Percentiles rank a stretch among this genome's conserved stretches.
These are phyloP conservation scores for Sorex fumeus DNA, from an alignment of 2,113 vertebrate species.

Conservation along the genomic window DNA sequence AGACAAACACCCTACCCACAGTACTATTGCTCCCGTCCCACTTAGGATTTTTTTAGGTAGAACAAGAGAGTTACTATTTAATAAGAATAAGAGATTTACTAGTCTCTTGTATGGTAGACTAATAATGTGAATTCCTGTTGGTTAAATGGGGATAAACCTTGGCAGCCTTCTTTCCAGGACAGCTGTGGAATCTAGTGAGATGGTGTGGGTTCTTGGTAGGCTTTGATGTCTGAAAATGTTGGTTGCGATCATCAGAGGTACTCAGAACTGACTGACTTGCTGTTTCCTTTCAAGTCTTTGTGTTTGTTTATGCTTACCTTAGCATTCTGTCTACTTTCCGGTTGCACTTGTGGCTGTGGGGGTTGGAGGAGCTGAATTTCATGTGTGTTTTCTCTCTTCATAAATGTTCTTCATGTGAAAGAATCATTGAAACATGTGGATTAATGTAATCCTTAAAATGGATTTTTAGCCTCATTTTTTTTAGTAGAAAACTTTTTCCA, in stretches of 20 bases:
- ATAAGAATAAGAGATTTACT: background rate
- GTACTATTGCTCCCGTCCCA: too few relatives aligned
- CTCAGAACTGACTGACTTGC: too few relatives aligned
- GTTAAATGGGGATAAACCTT: background rate
- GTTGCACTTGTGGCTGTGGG: background rate
- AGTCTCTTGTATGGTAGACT: too few relatives aligned
- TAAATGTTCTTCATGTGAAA: background rate
- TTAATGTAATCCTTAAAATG: background rate
- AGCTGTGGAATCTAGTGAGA: background rate
- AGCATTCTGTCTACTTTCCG: too few relatives aligned
- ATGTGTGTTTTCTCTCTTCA: background rate
- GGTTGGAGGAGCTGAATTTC: background rate
- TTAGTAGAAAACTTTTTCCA: constrained; percentile 2
- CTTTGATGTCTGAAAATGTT: too few relatives aligned
- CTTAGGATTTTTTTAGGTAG: background rate
- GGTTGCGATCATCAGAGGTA: too few relatives aligned
- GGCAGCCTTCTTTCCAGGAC: background rate
- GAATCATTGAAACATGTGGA: background rate
- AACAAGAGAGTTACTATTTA: constrained; percentile 13
- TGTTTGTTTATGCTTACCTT: too few relatives aligned
- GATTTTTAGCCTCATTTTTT: background rate
- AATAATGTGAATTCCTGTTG: too few relatives aligned
- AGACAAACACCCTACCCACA: too few relatives aligned
- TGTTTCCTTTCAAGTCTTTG: too few relatives aligned
- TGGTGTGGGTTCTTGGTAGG: too few relatives aligned